Base-by-base conservation (phyloP, 2,888 invertebrate species). In the Carpatolechia fugitivella region DNA sequence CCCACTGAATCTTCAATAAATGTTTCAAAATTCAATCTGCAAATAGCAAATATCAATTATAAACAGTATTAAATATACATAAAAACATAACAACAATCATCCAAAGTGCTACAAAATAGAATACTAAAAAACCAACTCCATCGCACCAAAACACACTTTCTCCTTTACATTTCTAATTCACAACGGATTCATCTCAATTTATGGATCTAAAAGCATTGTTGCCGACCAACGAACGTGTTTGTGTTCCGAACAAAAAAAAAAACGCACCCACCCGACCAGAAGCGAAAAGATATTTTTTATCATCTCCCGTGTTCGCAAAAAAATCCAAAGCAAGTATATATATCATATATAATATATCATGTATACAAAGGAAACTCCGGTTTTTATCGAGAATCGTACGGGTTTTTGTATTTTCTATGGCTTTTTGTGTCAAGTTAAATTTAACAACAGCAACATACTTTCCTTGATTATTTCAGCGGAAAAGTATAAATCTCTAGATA, bases 231-330 rank as follows among this genome's bases (percentile, higher is more conserved):
- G 49, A 49, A 11, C 20, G 38, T 50, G 50, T 50, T 36, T 38
- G 50, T 38, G 13, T 38, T 14, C 29, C 3, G 3, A 4, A 4
- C 24, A 1, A 29, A 49, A 3, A n/a, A 49, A 38, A 49, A 49
- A 49, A 48, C 52, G 36, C 52, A 41, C 54, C 18, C 52, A 33
- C 46, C 54, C 24, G 18, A 38, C 38, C 50, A 50, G 50, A 50
- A 50, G 35, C 41, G 54, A 52, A 52, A 57, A 57, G 50, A 50
- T 46, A 55, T 31, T 38, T 47, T 46, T 51, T 53, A 50, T 53
- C 36, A 33, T 44, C 53, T 31, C 41, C 24, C n/a, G 29, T 40
- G 13, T 8, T 36, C 40, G 30, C 29, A 31, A 53, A 54, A 52
- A 35, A 38, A 41, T 47, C 31, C 48, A 55, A 56, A 56, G 52